Evolutionary conservation across 2,113 vertebrate species (phyloP).

Genomic region (Sula dactylatra): DNA sequence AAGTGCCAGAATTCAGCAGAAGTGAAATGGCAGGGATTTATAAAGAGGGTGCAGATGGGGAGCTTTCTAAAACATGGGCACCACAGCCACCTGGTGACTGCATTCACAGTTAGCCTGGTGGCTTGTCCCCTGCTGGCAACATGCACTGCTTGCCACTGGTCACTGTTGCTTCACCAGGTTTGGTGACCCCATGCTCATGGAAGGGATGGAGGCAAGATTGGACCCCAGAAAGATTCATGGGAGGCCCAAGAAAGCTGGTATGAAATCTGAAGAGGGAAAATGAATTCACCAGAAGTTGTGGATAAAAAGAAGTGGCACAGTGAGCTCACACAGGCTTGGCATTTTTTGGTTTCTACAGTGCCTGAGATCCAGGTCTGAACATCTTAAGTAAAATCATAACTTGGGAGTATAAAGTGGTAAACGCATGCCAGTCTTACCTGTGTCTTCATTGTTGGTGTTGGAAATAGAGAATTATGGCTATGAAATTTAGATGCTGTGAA

Average conservation of each 20-base stretch:
- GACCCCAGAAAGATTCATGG: rapidly evolving
- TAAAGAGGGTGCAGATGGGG: background rate
- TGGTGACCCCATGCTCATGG: background rate
- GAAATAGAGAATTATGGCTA: background rate
- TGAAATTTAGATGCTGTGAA: background rate
- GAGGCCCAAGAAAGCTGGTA: background rate
- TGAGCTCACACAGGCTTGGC: background rate
- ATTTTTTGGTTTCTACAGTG: background rate
- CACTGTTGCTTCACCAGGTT: background rate
- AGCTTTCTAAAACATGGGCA: background rate
- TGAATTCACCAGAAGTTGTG: background rate
- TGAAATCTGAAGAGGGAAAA: background rate
- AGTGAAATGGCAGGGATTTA: background rate
- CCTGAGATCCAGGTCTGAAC: background rate
- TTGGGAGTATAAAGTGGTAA: background rate
- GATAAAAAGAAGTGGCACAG: background rate
- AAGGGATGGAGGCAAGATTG: background rate
- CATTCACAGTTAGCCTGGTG: background rate
- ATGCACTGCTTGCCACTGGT: background rate
- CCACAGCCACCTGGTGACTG: rapidly evolving
- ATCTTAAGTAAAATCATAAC: background rate
- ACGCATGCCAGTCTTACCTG: background rate
- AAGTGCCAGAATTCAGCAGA: background rate
- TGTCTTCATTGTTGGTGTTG: background rate
- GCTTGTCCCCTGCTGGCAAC: background rate